These are phyloP conservation scores for Scaptomyza caliginosa DNA, from an alignment of 2,888 invertebrate genomes.

Conservation along the genomic window DNA sequence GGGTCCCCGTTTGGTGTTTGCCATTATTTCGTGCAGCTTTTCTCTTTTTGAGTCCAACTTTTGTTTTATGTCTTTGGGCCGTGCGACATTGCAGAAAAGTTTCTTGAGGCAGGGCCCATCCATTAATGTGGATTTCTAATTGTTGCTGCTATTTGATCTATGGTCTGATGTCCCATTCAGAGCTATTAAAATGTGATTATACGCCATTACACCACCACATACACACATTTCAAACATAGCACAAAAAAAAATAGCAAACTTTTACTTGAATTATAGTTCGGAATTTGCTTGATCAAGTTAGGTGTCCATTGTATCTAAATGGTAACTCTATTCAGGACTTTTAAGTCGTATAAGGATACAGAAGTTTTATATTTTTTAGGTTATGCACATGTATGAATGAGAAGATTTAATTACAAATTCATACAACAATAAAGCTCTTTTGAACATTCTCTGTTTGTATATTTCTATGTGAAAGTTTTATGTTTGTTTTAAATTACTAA, in stretches of 20 bases:
- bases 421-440: neutral
- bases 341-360: neutral
- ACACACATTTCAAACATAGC: neutral
- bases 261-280: conserved; percentile 16
- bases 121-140: conserved; percentile 65
- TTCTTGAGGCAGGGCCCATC: conserved; percentile 43
- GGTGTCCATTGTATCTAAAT: conserved; percentile 43
- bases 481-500: neutral
- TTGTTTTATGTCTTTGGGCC: conserved; percentile 72
- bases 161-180: conserved; percentile 31
- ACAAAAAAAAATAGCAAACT: conserved; percentile 12
- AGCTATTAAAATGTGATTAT: conserved; percentile 68
- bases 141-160: conserved; percentile 59
- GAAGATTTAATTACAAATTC: neutral
- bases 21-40: conserved; percentile 51
- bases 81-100: conserved; percentile 49
- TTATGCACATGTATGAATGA: too few species aligned
- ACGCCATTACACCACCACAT: neutral
- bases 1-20: conserved; percentile 27
- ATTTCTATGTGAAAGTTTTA: neutral
- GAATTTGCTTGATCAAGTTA: conserved; percentile 25
- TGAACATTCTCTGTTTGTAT: neutral
- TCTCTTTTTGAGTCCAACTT: conserved; percentile 33
- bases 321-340: neutral
- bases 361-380: too few species aligned